Conservation (phyloP, 2,797 vertebrate species). For the Microcaecilia unicolor region DNA sequence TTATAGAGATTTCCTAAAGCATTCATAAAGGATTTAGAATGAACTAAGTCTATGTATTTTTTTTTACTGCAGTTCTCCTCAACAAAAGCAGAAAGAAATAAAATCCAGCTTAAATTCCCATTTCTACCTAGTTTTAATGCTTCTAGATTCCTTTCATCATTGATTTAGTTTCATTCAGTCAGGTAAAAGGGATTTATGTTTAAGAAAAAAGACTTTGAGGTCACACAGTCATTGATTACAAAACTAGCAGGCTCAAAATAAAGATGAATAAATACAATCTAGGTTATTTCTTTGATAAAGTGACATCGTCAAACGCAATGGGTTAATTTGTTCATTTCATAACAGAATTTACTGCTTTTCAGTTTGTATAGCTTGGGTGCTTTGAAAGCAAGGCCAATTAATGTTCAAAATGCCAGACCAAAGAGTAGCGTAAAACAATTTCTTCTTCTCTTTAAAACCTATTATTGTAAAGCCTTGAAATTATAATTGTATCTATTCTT, state of each 20-base stretch:
- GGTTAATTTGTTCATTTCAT: constrained; percentile 12
- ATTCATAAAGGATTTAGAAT: too few relatives aligned
- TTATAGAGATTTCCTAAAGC: too few relatives aligned
- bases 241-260: constrained; percentile 8
- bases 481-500: not conserved
- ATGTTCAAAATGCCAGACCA: constrained; percentile 9
- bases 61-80: too few relatives aligned
- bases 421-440: constrained; percentile 6
- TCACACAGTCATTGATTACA: constrained; percentile 10
- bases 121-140: too few relatives aligned
- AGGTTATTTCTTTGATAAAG: constrained; percentile 20
- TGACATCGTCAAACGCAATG: constrained; percentile 15
- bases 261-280: constrained; percentile 24
- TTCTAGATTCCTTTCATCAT: too few relatives aligned
- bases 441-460: not conserved
- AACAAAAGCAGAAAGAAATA: too few relatives aligned
- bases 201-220: constrained; percentile 1
- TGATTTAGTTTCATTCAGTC: too few relatives aligned
- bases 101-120: too few relatives aligned
- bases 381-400: constrained; percentile 14
- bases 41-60: too few relatives aligned
- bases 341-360: not conserved
- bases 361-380: constrained; percentile 4
- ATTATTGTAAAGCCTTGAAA: not conserved
- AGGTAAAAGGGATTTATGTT: constrained; percentile 1